Base-by-base conservation (phyloP, 1,140 invertebrate genomes). In the Lethrus apterus region DNA sequence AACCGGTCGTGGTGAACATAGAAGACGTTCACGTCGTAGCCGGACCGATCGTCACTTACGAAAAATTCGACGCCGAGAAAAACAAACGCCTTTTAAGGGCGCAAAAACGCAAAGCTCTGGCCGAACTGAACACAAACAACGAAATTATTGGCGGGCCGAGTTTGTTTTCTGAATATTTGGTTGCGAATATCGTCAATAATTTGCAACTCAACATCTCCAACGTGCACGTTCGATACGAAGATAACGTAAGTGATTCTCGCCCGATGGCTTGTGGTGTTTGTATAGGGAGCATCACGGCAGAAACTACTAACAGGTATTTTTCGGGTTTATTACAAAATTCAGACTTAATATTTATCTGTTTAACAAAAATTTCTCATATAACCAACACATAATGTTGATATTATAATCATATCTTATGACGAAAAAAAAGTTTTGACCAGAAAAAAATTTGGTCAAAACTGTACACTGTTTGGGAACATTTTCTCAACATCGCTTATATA, bases 191-290 rank as follows among this genome's bases (percentile, higher is more conserved):
- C 7, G 71, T 88, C 43, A 88, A 87, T 63, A 88, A 87, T 65
- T 70, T 91, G 30, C 85, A 89, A 70, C 78, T 92, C 20, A 84
- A 78, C 46, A 72, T 90, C 9, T 78, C 79, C 35, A 87, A 88
- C 63, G 75, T 92, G 38, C 87, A 92, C 64, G 75, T 92, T 35
- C 73, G 88, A 55, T 92, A 89, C 56, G 87, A 90, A 62, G 87
- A 90, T 62, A 69, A 81, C 48, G 77, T 76, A 35, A 80, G 78
- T 38, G 77, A 74, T 20, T 75, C 78, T 46, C 74, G 74, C 29
- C 77, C 82, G 5, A 71, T 88, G 58, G 78, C 84, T 1, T 83
- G 79, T 65, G 87, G 86, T 10, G 57, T 89, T n/a, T 88, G 85
- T 65, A 69, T 92, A 44, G 83, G 87, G 60, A 80, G 76, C 56